Evolutionary conservation across 2,888 invertebrate genomes (phyloP).

Genomic region (Ectobius pallidus): DNA sequence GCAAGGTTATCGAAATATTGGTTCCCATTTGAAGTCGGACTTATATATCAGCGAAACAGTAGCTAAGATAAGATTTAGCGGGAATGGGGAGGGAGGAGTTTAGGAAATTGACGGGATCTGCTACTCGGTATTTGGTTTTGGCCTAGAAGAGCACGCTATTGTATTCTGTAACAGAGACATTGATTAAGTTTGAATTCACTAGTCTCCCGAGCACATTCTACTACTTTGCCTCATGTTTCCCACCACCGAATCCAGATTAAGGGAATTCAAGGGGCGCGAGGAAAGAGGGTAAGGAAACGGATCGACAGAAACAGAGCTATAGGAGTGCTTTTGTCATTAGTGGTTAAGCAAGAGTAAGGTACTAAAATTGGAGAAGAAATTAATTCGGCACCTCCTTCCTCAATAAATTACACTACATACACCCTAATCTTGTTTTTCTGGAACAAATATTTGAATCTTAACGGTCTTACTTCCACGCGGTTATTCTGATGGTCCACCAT

Average conservation of each 20-base stretch:
- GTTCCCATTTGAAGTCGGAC: neutral
- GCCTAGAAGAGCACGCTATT: neutral
- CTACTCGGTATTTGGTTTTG: conserved; percentile 6
- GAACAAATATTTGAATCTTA: too few species aligned
- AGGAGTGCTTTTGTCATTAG: neutral
- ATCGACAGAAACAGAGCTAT: neutral
- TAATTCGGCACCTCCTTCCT: too few species aligned
- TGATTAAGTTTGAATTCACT: conserved; percentile 25
- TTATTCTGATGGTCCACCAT: too few species aligned
- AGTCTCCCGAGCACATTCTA: neutral
- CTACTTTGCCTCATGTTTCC: conserved; percentile 3
- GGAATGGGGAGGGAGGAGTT: too few species aligned
- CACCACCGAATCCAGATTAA: conserved; percentile 16
- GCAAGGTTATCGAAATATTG: neutral
- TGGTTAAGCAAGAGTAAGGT: conserved; percentile 1
- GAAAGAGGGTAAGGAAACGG: neutral
- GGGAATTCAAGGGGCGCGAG: neutral
- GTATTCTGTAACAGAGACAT: conserved; percentile 17
- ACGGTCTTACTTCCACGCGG: too few species aligned
- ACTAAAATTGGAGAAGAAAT: too few species aligned
- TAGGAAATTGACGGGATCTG: neutral
- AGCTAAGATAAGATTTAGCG: too few species aligned
- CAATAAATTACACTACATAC: too few species aligned
- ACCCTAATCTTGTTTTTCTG: too few species aligned
- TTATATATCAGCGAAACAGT: neutral